Evolutionary conservation across 2,888 invertebrate species (phyloP).

Genomic region (Cheilosia pagana): DNA sequence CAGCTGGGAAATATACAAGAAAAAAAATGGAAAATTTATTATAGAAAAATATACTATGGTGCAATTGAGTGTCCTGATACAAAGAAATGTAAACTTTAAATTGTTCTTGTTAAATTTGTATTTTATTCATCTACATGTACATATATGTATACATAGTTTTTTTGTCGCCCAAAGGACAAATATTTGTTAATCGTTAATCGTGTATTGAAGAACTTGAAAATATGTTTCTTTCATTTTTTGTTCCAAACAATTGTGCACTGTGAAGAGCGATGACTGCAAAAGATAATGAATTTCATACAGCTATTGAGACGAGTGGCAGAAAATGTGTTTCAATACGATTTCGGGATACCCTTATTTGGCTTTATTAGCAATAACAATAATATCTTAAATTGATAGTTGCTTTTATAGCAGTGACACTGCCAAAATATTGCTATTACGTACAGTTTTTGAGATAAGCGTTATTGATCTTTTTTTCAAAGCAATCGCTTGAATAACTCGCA

Average conservation of each 20-base stretch:
- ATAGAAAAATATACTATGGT: slow-evolving; percentile 55
- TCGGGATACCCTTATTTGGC: no score
- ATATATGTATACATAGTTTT: slow-evolving; percentile 25
- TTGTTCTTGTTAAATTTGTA: slow-evolving; percentile 60
- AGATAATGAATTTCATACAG: background rate
- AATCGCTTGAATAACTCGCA: no score
- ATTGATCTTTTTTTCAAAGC: no score
- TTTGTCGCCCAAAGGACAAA: slow-evolving; percentile 10
- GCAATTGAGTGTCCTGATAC: slow-evolving; percentile 35
- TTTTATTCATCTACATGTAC: slow-evolving; percentile 44
- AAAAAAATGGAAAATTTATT: slow-evolving; percentile 5
- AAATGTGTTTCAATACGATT: no score
- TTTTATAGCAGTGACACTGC: no score
- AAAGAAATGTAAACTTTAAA: slow-evolving; percentile 36
- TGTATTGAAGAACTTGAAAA: background rate
- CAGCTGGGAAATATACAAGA: slow-evolving; percentile 15
- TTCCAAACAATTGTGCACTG: no score
- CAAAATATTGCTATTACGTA: no score
- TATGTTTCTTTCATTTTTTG: background rate
- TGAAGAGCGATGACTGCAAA: background rate
- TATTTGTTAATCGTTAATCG: slow-evolving; percentile 8
- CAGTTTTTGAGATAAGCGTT: no score
- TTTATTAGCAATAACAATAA: no score
- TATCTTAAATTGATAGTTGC: no score
- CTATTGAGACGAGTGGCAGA: no score